phyloP scores from a whole-genome alignment of 2,888 invertebrate species.

The Willowsia nigromaculata region DNA sequence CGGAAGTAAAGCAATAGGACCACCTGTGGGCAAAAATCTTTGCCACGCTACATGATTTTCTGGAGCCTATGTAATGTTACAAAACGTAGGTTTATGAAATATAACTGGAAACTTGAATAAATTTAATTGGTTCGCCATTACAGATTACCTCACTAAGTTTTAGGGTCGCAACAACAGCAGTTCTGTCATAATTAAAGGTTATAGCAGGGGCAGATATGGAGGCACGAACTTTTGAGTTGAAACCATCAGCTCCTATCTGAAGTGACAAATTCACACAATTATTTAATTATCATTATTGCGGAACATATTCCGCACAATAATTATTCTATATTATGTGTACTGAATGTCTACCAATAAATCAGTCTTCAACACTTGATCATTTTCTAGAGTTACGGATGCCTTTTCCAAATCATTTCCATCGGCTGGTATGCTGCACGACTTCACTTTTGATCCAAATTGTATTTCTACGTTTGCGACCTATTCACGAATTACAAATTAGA shows the following conservation, averaged over 20 bases:
- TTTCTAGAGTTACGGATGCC: slow-evolving; percentile 69
- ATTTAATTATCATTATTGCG: too few species aligned
- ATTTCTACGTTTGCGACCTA: slow-evolving; percentile 72
- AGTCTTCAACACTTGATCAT: slow-evolving; percentile 69
- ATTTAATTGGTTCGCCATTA: too few species aligned
- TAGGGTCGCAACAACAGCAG: slow-evolving; percentile 95
- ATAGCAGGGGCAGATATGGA: slow-evolving; percentile 91
- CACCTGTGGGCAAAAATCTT: slow-evolving; percentile 91
- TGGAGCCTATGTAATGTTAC: slow-evolving; percentile 82
- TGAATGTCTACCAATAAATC: slow-evolving; percentile 76
- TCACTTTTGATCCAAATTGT: slow-evolving; percentile 74
- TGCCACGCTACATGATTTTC: slow-evolving; percentile 97
- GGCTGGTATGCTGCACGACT: slow-evolving; percentile 72
- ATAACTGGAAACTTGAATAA: too few species aligned
- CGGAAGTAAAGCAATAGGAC: slow-evolving; percentile 95
- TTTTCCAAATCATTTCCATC: slow-evolving; percentile 44
- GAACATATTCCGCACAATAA: too few species aligned
- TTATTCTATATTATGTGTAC: too few species aligned
- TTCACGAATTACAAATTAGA: too few species aligned
- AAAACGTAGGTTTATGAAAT: neutral
- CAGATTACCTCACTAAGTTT: slow-evolving; percentile 88
- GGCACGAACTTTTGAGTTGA: slow-evolving; percentile 91
- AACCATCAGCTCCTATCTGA: slow-evolving; percentile 96
- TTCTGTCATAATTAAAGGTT: slow-evolving; percentile 92
- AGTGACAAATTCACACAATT: neutral